Base-by-base conservation (phyloP, 1,140 invertebrate genomes). In the Trinorchestia longiramus region DNA sequence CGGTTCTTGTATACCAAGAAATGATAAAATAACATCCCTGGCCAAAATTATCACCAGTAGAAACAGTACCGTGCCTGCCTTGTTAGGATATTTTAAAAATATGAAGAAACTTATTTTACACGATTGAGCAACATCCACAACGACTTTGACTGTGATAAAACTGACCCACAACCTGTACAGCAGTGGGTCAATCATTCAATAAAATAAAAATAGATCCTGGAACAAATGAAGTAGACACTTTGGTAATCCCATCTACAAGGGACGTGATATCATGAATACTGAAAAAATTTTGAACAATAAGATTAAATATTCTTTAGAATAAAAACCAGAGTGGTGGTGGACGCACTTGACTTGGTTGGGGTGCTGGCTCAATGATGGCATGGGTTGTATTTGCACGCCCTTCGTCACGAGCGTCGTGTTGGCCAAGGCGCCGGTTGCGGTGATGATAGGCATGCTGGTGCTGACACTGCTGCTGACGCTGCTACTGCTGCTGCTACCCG, bases 331-430 rank as follows among this genome's bases (percentile, higher is more conserved):
- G 28, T 36, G 62, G 62, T 23, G 15, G 36, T 15, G 88, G 4
- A 94, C 92, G 41, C 44, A 94, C 92, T 94, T 94, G 43, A 94
- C 44, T 94, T 94, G 92, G 43, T 94, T 94, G 17, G 92, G 43
- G 40, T 94, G 92, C 44, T 94, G 92, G 36, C 43, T 40, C 0
- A 94, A 3, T 43, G 92, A 94, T 8, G 92, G 92, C 92, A 94
- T 94, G 43, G 92, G 92, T 36, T 94, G 92, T 94, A 94, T 94
- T 47, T 94, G 92, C 23, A 94, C 92, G 92, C 92, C 92, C 44
- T 94, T 94, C 3, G 92, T 94, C 3, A 94, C 92, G 43, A 94
- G 44, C 17, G 92, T 43, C 6, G 92, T n/a, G 43, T 47, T 94
- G 92, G 92, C 44, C 6, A 44, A 19, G 44, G 43, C 92, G 6